phyloP scores from a whole-genome alignment of 2,797 vertebrate species.

The Melanotaenia boesemani region DNA sequence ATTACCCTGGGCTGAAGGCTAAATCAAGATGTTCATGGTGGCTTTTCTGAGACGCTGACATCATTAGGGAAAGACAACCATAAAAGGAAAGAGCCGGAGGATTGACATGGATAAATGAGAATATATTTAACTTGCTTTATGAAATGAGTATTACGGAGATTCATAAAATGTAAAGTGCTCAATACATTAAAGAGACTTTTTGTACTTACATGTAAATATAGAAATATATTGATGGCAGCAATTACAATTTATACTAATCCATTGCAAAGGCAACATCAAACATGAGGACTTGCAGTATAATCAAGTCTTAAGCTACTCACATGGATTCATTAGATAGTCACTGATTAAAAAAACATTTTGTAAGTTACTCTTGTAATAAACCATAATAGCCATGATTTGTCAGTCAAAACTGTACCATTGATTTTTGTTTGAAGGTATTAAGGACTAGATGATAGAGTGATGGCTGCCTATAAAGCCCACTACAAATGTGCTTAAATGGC shows the following conservation, averaged over 20 bases:
- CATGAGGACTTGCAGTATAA: neutral
- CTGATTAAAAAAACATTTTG: neutral
- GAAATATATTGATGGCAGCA: too few relatives aligned
- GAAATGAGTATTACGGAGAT: neutral
- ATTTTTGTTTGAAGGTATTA: constrained; percentile 13
- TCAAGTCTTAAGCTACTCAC: neutral
- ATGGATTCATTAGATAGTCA: neutral
- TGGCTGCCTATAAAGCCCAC: constrained; percentile 21
- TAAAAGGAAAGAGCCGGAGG: constrained; percentile 12
- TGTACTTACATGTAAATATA: too few relatives aligned
- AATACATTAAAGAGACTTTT: too few relatives aligned
- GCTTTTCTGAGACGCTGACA: constrained; percentile 19
- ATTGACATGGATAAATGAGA: neutral
- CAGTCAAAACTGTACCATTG: neutral
- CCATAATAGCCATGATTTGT: neutral
- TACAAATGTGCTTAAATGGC: constrained; percentile 50
- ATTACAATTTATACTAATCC: too few relatives aligned
- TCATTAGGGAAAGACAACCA: constrained; percentile 14
- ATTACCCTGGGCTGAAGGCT: constrained; percentile 57
- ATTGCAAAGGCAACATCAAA: neutral
- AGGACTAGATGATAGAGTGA: constrained; percentile 5
- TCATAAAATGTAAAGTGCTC: too few relatives aligned
- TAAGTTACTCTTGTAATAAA: neutral
- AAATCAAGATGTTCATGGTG: constrained; percentile 52
- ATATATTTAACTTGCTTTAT: neutral